A percentile compares a stretch with the other conserved stretches of the same genome.
Conservation (phyloP, 2,113 vertebrate genomes). For the Thomomys bottae region DNA sequence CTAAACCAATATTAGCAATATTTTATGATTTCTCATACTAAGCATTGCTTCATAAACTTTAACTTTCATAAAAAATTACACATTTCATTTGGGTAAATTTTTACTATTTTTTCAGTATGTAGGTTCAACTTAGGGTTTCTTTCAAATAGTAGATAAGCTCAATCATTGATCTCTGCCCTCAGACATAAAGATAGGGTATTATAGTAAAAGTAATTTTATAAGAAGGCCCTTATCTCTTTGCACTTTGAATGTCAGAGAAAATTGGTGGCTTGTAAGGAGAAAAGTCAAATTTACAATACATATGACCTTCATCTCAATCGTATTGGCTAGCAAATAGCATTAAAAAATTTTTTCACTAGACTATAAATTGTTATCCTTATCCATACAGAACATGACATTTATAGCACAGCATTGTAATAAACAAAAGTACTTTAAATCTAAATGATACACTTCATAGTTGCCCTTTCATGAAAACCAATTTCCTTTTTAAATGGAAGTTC, state of each 20-base stretch:
- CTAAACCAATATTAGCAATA: conserved; percentile 4
- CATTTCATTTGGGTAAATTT: conserved; percentile 17
- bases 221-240: conserved; percentile 3
- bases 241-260: not conserved
- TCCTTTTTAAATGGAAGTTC: not conserved
- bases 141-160: no score
- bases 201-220: conserved; percentile 27
- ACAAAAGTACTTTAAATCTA: conserved; percentile 45
- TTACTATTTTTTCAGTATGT: not conserved
- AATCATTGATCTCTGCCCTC: no score
- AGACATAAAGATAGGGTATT: conserved; percentile 15
- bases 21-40: conserved; percentile 19
- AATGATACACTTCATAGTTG: conserved; percentile 16
- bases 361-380: conserved; percentile 46
- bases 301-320: conserved; percentile 2
- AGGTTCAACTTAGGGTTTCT: no score
- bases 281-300: not conserved
- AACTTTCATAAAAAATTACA: conserved; percentile 17
- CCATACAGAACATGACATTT: conserved; percentile 25
- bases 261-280: not conserved
- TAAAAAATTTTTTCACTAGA: conserved; percentile 32
- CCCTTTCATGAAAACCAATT: conserved; percentile 50
- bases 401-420: not conserved
- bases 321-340: conserved; percentile 25
- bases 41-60: conserved; percentile 9